Evolutionary conservation across 2,888 invertebrate genomes (phyloP).

Genomic region (Drosophila sordidula): DNA sequence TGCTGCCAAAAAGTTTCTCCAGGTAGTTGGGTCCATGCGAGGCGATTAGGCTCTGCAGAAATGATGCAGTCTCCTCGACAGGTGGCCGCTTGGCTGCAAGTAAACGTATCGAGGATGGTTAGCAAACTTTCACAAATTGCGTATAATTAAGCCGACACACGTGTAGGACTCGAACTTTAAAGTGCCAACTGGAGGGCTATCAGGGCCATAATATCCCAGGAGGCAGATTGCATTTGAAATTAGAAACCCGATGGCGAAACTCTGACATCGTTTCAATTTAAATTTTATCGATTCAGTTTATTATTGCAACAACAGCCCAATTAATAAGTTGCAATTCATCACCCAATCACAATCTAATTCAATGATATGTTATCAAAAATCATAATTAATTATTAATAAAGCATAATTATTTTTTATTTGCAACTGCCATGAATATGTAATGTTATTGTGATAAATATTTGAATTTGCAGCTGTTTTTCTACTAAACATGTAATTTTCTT

Average conservation of each 20-base stretch:
- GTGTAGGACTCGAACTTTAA: neutral
- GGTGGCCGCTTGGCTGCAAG: slow-evolving; percentile 96
- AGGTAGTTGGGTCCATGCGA: slow-evolving; percentile 98
- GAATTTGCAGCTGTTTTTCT: neutral
- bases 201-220: neutral
- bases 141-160: slow-evolving; percentile 23
- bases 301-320: neutral
- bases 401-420: too few species aligned
- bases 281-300: neutral
- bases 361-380: neutral
- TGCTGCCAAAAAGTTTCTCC: slow-evolving; percentile 97
- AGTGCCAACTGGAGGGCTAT: neutral
- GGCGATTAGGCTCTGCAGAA: slow-evolving; percentile 95
- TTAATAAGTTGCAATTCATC: too few species aligned
- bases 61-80: slow-evolving; percentile 98
- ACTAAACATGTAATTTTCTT: too few species aligned
- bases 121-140: slow-evolving; percentile 22
- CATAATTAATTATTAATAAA: neutral
- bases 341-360: neutral
- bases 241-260: neutral
- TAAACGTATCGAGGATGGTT: slow-evolving; percentile 4
- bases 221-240: neutral
- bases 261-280: neutral
- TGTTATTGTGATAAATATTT: neutral
- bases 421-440: too few species aligned